A percentile compares a stretch with the other conserved stretches of the same genome.
phyloP scores from a whole-genome alignment of 2,113 vertebrate genomes.

The Agapornis roseicollis region DNA sequence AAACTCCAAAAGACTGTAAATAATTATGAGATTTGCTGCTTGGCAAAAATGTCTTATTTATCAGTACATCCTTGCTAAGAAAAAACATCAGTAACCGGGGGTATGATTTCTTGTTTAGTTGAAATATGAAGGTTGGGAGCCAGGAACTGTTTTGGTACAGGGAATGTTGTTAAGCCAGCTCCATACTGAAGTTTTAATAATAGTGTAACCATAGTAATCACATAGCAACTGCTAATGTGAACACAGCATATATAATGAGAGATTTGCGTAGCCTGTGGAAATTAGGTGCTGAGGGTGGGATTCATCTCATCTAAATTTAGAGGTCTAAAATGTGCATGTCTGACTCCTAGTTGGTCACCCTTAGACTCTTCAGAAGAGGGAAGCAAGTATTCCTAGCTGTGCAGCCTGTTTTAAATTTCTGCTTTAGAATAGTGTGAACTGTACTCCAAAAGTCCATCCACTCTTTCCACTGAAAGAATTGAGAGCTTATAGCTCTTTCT shows the following conservation, averaged over 20 bases:
- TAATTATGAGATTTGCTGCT: not conserved
- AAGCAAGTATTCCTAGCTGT: not conserved
- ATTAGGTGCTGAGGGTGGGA: not conserved
- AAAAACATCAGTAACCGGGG: not conserved
- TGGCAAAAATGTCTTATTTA: not conserved
- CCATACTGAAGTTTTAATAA: not conserved
- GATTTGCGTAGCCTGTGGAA: not conserved
- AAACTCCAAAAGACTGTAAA: not conserved
- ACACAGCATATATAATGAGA: not conserved
- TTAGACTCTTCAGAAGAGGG: not conserved
- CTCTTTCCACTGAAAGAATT: not conserved
- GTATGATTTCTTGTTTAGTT: not conserved
- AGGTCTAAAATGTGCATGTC: not conserved
- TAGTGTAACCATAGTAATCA: conserved; percentile 12
- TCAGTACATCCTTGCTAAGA: not conserved
- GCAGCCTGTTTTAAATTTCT: not conserved
- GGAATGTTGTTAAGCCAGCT: not conserved
- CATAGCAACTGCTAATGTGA: conserved; percentile 12
- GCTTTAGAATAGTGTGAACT: not conserved
- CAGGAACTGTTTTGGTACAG: not conserved
- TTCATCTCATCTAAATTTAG: not conserved
- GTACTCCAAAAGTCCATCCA: not conserved
- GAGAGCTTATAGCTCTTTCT: not conserved
- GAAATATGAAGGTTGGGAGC: not conserved
- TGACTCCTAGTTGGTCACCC: not conserved